Evolutionary conservation across 2,888 invertebrate genomes (phyloP), one percentile per base, ranked within the genome.

Genomic region (Drosophila macrospina): DNA sequence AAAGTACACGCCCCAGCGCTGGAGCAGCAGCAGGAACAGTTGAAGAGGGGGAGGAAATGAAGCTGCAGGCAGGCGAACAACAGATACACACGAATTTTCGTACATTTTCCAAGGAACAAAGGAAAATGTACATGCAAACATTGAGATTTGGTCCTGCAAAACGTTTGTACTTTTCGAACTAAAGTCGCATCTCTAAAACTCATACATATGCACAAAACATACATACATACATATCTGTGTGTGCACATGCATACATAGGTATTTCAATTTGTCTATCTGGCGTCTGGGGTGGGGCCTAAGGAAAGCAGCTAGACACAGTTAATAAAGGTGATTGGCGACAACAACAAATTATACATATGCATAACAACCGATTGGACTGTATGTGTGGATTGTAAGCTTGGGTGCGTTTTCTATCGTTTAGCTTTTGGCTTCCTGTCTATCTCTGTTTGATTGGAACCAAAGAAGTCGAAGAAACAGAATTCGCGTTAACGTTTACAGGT

Each of bases 51-150:
- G 39, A 36, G 50, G n/a, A 50, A 20, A 48, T 45, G 63, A 39
- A 39, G 44, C 44, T 26, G 62, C 39, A 50, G 47, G 52, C 64
- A 59, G 67, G 36, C 60, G 32, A 60, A 72, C 63, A 80, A 68
- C 48, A 82, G 77, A 83, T 85, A 83, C 82, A 83, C 55, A 85
- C 82, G 36, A 61, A 65, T 72, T 70, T 67, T 65, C 28, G 63
- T 68, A 69, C 60, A 30, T 69, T 60, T 60, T 44, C 32, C 55
- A 51, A 54, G 64, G 67, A 80, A 81, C 84, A 82, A 81, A 78
- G 73, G 54, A 69, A 78, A 63, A 59, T 41, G 34, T 39, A 30
- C 20, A 63, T 15, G 48, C 16, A 16, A 24, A 26, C n/a, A 10
- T 26, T 36, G 16, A 28, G 32, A 20, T 13, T 36, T 26, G 39